Evolutionary conservation across 2,113 vertebrate genomes (phyloP).

Genomic region (Loxodonta africana): DNA sequence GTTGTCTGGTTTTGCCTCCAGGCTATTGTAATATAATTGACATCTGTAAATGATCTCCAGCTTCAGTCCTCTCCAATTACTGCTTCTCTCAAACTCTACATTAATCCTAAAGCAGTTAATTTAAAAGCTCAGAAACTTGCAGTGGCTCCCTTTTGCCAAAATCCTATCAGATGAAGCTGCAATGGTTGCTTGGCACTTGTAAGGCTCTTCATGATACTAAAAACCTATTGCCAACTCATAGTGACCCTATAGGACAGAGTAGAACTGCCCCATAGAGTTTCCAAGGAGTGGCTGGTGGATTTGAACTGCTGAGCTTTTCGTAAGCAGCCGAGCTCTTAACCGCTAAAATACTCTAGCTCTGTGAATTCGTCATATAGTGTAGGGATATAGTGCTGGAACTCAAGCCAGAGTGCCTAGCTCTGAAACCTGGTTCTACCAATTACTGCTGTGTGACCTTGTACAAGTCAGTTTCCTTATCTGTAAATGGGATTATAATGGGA

Average conservation of each 20-base stretch:
- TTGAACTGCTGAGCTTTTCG: too few species aligned
- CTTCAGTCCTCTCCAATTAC: background rate
- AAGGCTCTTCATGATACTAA: background rate
- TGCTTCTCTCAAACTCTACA: background rate
- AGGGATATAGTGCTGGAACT: background rate
- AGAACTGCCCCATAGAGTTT: too few species aligned
- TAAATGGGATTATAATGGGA: too few species aligned
- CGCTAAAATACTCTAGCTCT: background rate
- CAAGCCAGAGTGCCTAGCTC: background rate
- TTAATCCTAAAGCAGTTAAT: background rate
- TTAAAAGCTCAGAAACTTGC: background rate
- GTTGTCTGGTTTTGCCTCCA: too few species aligned
- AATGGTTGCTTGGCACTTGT: background rate
- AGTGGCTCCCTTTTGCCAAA: background rate
- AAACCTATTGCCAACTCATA: too few species aligned
- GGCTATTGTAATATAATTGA: too few species aligned
- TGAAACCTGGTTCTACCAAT: background rate
- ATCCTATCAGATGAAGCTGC: background rate
- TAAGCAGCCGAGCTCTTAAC: too few species aligned
- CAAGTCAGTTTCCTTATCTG: too few species aligned
- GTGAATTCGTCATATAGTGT: fast-evolving
- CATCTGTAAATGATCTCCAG: too few species aligned
- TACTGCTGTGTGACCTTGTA: background rate
- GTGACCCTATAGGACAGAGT: too few species aligned
- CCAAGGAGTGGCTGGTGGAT: too few species aligned